Base-by-base conservation (phyloP, 2,797 vertebrate genomes). In the Poeciliopsis turneri region DNA sequence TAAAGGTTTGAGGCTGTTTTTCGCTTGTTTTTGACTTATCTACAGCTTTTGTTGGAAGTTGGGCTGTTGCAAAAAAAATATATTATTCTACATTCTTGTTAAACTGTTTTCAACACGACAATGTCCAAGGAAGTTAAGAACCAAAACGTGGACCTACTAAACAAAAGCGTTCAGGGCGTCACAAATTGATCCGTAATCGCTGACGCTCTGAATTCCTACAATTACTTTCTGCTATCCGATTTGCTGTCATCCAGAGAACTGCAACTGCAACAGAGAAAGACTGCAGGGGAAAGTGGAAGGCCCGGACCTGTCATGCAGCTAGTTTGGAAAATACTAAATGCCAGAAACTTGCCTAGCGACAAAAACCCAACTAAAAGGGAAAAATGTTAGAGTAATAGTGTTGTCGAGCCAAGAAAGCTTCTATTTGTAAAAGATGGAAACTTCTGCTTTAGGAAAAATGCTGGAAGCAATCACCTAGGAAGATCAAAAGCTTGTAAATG, bases 251-350 rank as follows among this genome's bases (percentile, higher is more conserved):
- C 47, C 28, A 12, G 77, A 6, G 51, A 78, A 79, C 81, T 66
- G 74, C 77, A 83, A 82, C 78, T 82, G 59, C 23, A 30, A 77
- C 74, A 64, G 72, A 82, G 79, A 81, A 79, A 89, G 88, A 82
- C 70, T 87, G 61, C 87, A 85, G 80, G 86, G 89, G 70, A 77
- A 89, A 86, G 36, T 68, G 51, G 90, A 82, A 90, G 82, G 76
- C 84, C 83, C 72, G 76, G 84, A 80, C 85, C 78, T 81, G 55
- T 84, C 89, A 84, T 81, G 76, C 84, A 84, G 75, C 76, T 80
- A 16, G 57, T 33, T 73, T 90, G 90, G 87, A 92, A 92, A 93
- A 88, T 91, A 84, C 83, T 84, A 82, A 82, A 81, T 71, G 69
- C 84, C 91, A 91, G 86, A 88, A 86, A 87, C 84, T 72, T 86